Conservation (phyloP, 2,888 invertebrate genomes). For the Bimastos eiseni region DNA sequence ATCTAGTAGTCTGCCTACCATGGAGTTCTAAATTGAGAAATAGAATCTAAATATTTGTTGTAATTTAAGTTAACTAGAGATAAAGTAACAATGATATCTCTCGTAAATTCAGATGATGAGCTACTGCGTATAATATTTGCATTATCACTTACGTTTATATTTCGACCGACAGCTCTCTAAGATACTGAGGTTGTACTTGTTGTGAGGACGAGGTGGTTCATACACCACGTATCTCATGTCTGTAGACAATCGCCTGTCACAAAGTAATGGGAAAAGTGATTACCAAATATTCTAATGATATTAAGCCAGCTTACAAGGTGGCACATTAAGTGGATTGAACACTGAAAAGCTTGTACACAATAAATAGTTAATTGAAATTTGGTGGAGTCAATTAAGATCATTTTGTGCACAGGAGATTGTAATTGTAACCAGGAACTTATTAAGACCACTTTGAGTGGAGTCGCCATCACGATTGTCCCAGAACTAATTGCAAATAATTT, state of each 20-base stretch:
- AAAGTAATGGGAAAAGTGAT: not conserved
- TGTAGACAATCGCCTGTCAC: conserved; percentile 29
- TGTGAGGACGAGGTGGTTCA: conserved; percentile 28
- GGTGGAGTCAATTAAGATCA: not conserved
- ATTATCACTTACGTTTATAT: conserved; percentile 10
- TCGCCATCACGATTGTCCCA: too few species aligned
- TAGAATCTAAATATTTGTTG: too few species aligned
- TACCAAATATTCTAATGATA: not conserved
- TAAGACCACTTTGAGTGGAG: too few species aligned
- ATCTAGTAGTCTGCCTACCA: too few species aligned
- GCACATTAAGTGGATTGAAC: not conserved
- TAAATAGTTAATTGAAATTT: not conserved
- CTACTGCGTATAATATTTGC: not conserved
- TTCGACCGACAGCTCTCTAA: not conserved
- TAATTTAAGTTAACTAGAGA: too few species aligned
- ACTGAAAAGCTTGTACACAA: not conserved
- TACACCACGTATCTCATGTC: conserved; percentile 29
- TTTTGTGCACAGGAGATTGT: not conserved
- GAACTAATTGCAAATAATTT: too few species aligned
- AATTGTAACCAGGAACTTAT: not conserved
- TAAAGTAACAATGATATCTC: too few species aligned
- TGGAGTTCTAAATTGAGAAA: too few species aligned
- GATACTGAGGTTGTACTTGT: conserved; percentile 29
- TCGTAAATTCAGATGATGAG: too few species aligned
- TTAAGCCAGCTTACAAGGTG: not conserved